These are phyloP conservation scores for Hirudinaria manillensis DNA, from an alignment of 2,888 invertebrate genomes.

Conservation along the genomic window DNA sequence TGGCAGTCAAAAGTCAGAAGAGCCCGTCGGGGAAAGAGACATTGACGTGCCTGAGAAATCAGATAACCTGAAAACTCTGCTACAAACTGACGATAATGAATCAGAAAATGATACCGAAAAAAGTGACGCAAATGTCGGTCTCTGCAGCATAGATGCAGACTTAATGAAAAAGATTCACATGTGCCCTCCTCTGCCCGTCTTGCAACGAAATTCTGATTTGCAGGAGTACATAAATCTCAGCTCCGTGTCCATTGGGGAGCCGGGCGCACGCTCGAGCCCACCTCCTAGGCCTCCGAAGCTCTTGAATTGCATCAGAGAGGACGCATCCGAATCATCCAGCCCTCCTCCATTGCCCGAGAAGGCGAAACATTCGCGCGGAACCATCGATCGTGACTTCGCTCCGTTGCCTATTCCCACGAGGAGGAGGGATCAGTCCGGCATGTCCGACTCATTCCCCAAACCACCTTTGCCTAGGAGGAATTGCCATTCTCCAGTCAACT, in stretches of 20 bases:
- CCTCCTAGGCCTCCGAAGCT: constrained; percentile 6
- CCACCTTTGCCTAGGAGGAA: constrained; percentile 21
- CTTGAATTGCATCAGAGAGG: constrained; percentile 6
- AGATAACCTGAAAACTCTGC: neutral
- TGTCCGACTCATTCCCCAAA: neutral
- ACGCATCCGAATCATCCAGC: constrained; percentile 1
- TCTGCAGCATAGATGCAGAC: neutral
- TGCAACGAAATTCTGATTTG: neutral
- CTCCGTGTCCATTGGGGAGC: constrained; percentile 4
- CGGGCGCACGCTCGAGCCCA: neutral
- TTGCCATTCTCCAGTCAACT: constrained; percentile 1
- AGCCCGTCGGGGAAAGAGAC: neutral
- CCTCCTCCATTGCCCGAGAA: constrained; percentile 30
- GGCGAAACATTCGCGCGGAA: neutral
- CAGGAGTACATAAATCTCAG: constrained; percentile 29
- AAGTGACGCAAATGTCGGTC: neutral
- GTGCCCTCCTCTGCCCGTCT: neutral
- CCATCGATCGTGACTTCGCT: neutral
- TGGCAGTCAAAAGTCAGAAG: too few species aligned
- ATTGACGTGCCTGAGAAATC: neutral
- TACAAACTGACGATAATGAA: neutral
- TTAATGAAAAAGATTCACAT: constrained; percentile 5
- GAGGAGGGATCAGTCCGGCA: neutral
- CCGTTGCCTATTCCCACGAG: neutral
- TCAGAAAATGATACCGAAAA: neutral